phyloP scores from a whole-genome alignment of 1,140 invertebrate species.

The Rhyzopertha dominica region DNA sequence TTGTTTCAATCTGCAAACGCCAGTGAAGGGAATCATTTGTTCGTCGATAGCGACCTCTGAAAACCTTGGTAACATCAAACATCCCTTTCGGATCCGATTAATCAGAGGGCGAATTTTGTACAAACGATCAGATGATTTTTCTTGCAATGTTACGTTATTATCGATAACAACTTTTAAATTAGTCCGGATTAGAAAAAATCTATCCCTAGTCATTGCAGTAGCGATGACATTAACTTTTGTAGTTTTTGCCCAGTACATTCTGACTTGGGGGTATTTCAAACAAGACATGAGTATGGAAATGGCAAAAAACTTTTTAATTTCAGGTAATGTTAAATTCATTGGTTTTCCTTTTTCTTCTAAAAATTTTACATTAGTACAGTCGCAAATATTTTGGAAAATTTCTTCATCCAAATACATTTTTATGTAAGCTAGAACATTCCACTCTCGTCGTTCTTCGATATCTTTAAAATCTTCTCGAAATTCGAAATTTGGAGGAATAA shows the following conservation, averaged over 20 bases:
- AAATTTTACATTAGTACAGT: conserved; percentile 21
- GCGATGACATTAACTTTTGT: background rate
- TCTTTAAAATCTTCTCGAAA: conserved; percentile 6
- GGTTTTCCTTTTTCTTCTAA: conserved; percentile 16
- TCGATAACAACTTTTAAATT: conserved; percentile 1
- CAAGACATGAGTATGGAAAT: conserved; percentile 22
- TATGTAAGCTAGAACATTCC: conserved; percentile 10
- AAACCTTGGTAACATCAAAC: conserved; percentile 10
- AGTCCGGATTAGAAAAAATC: background rate
- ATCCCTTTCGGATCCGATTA: conserved; percentile 11
- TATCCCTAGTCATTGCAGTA: background rate
- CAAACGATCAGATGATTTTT: background rate
- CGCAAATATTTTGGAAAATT: conserved; percentile 19
- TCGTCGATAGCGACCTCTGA: conserved; percentile 15
- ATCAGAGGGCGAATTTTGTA: conserved; percentile 12
- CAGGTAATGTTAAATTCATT: conserved; percentile 16
- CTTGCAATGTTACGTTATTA: background rate
- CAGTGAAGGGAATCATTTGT: conserved; percentile 23
- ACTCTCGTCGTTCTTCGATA: conserved; percentile 11
- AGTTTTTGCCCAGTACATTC: conserved; percentile 19
- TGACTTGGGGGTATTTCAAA: conserved; percentile 20
- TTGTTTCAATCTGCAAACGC: conserved; percentile 16
- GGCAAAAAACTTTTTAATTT: conserved; percentile 20
- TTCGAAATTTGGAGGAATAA: conserved; percentile 12
- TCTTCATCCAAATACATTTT: too few relatives aligned